These are phyloP conservation scores for Cheilosia vulpina DNA, from an alignment of 2,888 invertebrate genomes.

Conservation along the genomic window DNA sequence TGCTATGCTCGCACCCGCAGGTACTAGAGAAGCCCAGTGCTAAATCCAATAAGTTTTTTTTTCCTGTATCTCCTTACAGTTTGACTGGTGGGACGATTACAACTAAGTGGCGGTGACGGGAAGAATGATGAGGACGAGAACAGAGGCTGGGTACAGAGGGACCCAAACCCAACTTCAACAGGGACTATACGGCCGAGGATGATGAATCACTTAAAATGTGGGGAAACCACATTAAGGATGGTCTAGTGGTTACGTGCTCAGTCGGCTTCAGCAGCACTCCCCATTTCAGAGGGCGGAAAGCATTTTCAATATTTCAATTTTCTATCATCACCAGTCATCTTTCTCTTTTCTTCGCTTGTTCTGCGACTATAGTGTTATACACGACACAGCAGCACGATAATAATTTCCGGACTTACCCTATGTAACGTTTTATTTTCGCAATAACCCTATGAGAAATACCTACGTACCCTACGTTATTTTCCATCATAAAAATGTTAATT, in stretches of 20 bases:
- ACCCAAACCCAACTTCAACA: constrained; percentile 54
- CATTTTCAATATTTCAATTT: constrained; percentile 70
- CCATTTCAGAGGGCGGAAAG: constrained; percentile 13
- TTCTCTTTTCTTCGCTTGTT: constrained; percentile 8
- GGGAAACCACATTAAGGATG: constrained; percentile 69
- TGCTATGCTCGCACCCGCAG: constrained; percentile 56
- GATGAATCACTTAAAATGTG: constrained; percentile 72
- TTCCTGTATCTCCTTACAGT: constrained; percentile 33
- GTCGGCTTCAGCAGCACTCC: constrained; percentile 33
- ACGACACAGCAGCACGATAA: constrained; percentile 50
- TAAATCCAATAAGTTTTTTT: constrained; percentile 67
- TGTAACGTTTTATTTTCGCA: constrained; percentile 62
- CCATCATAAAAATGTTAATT: constrained; percentile 82
- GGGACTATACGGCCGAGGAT: constrained; percentile 50
- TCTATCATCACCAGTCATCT: constrained; percentile 60
- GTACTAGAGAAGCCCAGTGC: constrained; percentile 57
- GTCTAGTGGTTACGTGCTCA: constrained; percentile 71
- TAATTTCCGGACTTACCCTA: constrained; percentile 61
- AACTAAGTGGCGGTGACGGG: constrained; percentile 69
- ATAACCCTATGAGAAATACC: constrained; percentile 59
- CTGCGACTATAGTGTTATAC: not conserved
- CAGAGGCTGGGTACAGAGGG: constrained; percentile 15
- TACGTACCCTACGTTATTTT: constrained; percentile 68
- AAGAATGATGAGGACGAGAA: constrained; percentile 27
- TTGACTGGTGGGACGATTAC: constrained; percentile 58